Evolutionary conservation across 2,113 vertebrate species (phyloP).

Genomic region (Malurus melanocephalus): DNA sequence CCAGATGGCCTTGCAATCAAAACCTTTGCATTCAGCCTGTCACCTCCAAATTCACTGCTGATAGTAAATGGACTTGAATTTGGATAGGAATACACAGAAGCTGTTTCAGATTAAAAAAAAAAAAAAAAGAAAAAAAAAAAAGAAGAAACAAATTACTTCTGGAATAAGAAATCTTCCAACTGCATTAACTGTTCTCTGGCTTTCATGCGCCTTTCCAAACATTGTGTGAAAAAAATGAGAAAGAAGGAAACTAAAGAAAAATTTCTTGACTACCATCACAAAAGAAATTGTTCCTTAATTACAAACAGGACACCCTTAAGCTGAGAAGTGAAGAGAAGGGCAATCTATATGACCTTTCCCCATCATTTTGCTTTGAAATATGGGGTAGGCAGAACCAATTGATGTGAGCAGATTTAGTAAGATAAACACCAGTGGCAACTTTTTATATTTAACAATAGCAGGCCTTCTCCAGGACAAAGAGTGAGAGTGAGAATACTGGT

Average conservation of each 20-base stretch:
- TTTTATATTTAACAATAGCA: constrained; percentile 11
- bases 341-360: constrained; percentile 11
- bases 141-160: not conserved
- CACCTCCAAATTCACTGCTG: not conserved
- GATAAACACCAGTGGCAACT: constrained; percentile 43
- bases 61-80: not conserved
- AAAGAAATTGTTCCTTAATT: constrained; percentile 53
- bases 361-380: constrained; percentile 55
- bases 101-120: not conserved
- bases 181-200: not conserved
- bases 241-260: not conserved
- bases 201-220: not conserved
- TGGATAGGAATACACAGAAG: not conserved
- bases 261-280: not conserved
- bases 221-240: not conserved
- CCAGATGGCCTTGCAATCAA: constrained; percentile 17
- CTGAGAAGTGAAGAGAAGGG: constrained; percentile 28
- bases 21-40: not conserved
- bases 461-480: constrained; percentile 27
- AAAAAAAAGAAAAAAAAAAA: not conserved
- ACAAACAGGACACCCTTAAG: constrained; percentile 48
- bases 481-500: not conserved
- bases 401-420: constrained; percentile 50
- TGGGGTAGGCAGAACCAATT: constrained; percentile 54
- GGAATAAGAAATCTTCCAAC: not conserved